These are phyloP conservation scores for Thalassoma bifasciatum DNA, from an alignment of 2,113 vertebrate genomes.

Conservation along the genomic window DNA sequence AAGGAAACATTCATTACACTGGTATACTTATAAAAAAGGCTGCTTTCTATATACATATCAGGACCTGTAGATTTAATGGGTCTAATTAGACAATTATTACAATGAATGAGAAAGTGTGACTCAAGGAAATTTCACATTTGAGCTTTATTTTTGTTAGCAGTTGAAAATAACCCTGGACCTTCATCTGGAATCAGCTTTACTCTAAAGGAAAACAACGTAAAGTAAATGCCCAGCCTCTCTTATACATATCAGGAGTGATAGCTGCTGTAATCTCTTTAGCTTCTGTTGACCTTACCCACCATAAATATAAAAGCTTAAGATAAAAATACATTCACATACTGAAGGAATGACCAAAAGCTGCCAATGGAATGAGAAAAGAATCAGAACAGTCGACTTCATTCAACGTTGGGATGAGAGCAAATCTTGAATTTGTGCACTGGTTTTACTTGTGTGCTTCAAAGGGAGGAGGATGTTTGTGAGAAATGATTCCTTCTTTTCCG, in stretches of 20 bases:
- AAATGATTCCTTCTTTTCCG: neutral
- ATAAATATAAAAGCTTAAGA: slow-evolving; percentile 58
- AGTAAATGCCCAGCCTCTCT: slow-evolving; percentile 14
- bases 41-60: too few relatives aligned
- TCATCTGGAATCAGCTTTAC: neutral
- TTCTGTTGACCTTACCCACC: slow-evolving; percentile 21
- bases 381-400: neutral
- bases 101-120: too few relatives aligned
- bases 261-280: slow-evolving; percentile 38
- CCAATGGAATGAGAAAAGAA: slow-evolving; percentile 44
- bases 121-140: neutral
- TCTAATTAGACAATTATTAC: too few relatives aligned
- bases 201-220: neutral
- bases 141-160: slow-evolving; percentile 32
- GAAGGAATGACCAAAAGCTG: slow-evolving; percentile 58
- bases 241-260: slow-evolving; percentile 14
- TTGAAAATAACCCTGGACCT: slow-evolving; percentile 9
- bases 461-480: neutral
- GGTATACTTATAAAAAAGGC: too few relatives aligned
- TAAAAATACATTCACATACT: slow-evolving; percentile 68
- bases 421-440: neutral
- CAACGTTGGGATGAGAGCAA: neutral
- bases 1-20: too few relatives aligned
- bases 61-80: neutral
- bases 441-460: neutral